Percentiles rank a stretch among this genome's conserved stretches.
Conservation (phyloP, 2,888 invertebrate species). For the Junonia oenone region DNA sequence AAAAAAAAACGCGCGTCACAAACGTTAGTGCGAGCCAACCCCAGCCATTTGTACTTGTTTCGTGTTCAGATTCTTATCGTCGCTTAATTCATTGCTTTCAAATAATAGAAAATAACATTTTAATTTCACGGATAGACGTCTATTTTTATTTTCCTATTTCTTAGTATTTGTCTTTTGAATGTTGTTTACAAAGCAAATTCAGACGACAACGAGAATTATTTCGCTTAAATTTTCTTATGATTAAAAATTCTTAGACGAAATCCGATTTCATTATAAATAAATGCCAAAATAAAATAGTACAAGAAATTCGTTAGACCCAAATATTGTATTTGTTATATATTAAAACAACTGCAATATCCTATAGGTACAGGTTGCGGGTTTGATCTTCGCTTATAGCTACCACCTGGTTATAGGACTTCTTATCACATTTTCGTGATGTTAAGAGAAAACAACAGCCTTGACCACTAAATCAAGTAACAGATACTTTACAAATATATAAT, state of each 20-base stretch:
- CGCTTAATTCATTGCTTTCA: constrained; percentile 12
- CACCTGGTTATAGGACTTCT: no score
- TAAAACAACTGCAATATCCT: no score
- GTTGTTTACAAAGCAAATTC: not conserved
- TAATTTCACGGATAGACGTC: not conserved
- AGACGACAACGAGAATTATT: not conserved
- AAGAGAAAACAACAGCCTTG: no score
- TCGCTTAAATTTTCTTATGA: not conserved
- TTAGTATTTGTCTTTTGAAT: not conserved
- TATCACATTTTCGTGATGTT: no score
- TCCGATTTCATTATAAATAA: no score
- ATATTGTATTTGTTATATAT: no score
- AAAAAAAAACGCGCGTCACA: not conserved
- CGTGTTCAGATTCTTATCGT: constrained; percentile 1
- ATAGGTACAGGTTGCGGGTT: no score
- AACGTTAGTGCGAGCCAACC: not conserved
- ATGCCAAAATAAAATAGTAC: no score
- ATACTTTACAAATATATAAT: no score
- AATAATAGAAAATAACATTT: constrained; percentile 1
- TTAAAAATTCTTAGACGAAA: not conserved
- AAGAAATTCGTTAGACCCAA: no score
- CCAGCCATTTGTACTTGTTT: not conserved
- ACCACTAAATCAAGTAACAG: no score
- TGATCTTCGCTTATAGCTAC: no score
- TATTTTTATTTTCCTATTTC: constrained; percentile 3